Evolutionary conservation across 2,888 invertebrate genomes (phyloP).

Genomic region (Epinotia nisella): DNA sequence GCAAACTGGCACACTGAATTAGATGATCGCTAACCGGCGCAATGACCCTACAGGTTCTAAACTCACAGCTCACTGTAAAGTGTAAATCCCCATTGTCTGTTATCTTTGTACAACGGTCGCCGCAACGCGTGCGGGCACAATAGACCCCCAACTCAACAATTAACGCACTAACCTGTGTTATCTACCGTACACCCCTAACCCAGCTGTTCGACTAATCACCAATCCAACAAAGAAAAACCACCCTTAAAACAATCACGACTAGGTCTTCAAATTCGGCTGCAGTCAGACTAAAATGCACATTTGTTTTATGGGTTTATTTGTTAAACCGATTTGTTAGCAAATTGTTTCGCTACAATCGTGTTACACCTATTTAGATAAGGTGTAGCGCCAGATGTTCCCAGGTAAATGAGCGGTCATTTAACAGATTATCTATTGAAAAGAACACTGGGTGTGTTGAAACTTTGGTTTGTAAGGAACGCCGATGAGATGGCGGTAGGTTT

Average conservation of each 20-base stretch:
- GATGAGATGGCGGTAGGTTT: too few relatives aligned
- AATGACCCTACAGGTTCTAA: background rate
- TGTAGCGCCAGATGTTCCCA: slow-evolving; percentile 12
- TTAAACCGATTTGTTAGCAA: slow-evolving; percentile 13
- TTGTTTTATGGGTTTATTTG: slow-evolving; percentile 12
- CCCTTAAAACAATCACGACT: background rate
- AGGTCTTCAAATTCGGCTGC: background rate
- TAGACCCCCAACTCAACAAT: background rate
- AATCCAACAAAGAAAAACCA: background rate
- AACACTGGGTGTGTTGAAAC: too few relatives aligned
- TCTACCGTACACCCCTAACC: slow-evolving; percentile 11
- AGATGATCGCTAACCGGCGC: too few relatives aligned
- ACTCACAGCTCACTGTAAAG: background rate
- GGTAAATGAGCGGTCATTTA: background rate
- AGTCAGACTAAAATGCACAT: background rate
- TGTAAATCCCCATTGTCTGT: background rate
- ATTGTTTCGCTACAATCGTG: background rate
- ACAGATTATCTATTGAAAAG: background rate
- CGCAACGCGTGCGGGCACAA: slow-evolving; percentile 8
- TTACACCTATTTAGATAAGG: slow-evolving; percentile 13
- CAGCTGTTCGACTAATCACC: slow-evolving; percentile 19
- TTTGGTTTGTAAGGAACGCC: too few relatives aligned
- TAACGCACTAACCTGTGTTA: slow-evolving; percentile 5
- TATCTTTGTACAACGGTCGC: slow-evolving; percentile 11
- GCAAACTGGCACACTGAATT: too few relatives aligned